These are phyloP conservation scores for Bellardia pandia DNA, from an alignment of 2,888 invertebrate species.

Conservation along the genomic window DNA sequence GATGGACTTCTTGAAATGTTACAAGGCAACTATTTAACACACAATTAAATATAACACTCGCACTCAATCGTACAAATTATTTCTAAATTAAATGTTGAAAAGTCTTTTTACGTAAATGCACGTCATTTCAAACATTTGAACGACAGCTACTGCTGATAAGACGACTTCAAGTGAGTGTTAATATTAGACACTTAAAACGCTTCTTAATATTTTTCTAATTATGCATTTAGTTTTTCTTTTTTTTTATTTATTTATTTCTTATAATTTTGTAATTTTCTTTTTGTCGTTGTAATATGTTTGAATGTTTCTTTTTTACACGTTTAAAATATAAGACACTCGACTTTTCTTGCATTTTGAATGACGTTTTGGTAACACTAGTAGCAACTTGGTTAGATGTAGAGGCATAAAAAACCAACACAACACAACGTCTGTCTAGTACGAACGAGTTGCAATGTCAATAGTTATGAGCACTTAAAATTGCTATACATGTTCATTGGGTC, in stretches of 20 bases:
- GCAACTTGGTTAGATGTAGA: conserved; percentile 45
- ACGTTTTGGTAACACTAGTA: conserved; percentile 67
- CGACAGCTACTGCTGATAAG: conserved; percentile 18
- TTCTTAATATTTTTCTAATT: conserved; percentile 24
- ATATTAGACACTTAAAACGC: conserved; percentile 47
- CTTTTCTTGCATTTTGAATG: conserved; percentile 40
- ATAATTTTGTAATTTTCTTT: conserved; percentile 23
- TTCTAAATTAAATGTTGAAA: conserved; percentile 22
- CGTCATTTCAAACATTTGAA: conserved; percentile 28
- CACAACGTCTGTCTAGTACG: conserved; percentile 14
- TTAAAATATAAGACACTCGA: conserved; percentile 47
- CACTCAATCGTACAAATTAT: neutral
- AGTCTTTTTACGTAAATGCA: conserved; percentile 36
- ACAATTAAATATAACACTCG: conserved; percentile 49
- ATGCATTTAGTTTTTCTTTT: neutral
- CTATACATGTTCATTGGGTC: conserved; percentile 50
- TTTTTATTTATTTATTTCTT: conserved; percentile 21
- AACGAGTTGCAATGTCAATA: conserved; percentile 66
- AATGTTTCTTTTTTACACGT: conserved; percentile 29
- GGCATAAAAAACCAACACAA: neutral
- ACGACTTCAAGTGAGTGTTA: conserved; percentile 6
- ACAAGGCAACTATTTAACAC: conserved; percentile 59
- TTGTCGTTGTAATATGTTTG: neutral
- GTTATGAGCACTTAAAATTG: conserved; percentile 66
- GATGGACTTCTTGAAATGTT: conserved; percentile 57